Conservation (phyloP, 2,797 vertebrate species). For the Monodelphis domestica region DNA sequence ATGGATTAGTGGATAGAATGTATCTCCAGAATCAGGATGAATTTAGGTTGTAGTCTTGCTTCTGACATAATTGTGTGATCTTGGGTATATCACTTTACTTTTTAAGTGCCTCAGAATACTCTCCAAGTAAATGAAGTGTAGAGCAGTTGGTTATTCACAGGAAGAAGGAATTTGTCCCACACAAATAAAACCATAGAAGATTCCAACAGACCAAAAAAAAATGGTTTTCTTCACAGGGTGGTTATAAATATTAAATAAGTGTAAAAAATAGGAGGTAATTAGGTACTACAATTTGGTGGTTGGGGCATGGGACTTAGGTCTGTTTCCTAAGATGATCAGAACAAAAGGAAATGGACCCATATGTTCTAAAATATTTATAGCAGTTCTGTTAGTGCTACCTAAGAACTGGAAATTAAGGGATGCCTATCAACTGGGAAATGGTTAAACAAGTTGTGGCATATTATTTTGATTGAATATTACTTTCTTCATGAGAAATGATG, state of each 20-base stretch:
- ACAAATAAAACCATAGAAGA: background rate
- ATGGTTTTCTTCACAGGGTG: background rate
- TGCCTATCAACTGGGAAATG: no score
- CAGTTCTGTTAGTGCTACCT: no score
- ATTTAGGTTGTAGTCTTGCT: background rate
- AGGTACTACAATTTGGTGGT: background rate
- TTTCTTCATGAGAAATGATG: no score
- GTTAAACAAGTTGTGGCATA: no score
- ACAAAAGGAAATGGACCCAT: no score
- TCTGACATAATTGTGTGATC: background rate
- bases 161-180: background rate
- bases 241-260: background rate
- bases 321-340: no score
- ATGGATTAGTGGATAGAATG: no score
- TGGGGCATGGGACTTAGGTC: background rate
- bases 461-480: no score
- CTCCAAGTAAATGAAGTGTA: background rate
- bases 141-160: background rate
- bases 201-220: background rate
- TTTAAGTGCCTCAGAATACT: background rate
- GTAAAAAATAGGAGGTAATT: background rate
- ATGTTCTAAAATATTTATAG: no score
- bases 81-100: no score
- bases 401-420: no score
- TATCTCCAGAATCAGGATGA: no score